Evolutionary conservation across 2,797 vertebrate genomes (phyloP).

Genomic region (Brotula barbata): DNA sequence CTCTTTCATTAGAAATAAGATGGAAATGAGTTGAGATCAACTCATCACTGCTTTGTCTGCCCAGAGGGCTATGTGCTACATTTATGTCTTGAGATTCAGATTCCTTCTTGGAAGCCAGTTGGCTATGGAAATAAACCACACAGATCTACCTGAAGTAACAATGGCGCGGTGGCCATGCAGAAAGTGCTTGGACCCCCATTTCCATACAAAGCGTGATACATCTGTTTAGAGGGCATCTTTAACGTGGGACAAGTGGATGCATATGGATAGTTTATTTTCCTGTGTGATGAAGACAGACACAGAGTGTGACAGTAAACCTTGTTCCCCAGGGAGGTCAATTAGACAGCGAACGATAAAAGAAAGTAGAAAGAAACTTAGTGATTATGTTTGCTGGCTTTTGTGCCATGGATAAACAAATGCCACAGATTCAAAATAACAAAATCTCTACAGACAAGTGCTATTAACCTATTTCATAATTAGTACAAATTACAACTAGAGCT

Average conservation of each 20-base stretch:
- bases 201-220: constrained; percentile 66
- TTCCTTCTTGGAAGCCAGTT: constrained; percentile 57
- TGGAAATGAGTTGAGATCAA: constrained; percentile 62
- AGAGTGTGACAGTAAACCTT: constrained; percentile 55
- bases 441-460: constrained; percentile 23
- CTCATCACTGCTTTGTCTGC: constrained; percentile 31
- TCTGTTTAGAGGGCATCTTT: constrained; percentile 67
- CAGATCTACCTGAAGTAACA: constrained; percentile 60
- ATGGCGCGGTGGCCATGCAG: constrained; percentile 43
- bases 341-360: constrained; percentile 61
- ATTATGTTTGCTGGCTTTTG: constrained; percentile 39
- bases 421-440: constrained; percentile 22
- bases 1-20: constrained; percentile 52
- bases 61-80: constrained; percentile 37
- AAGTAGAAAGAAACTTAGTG: constrained; percentile 31
- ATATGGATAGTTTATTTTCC: constrained; percentile 67
- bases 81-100: constrained; percentile 47
- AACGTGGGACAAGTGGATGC: constrained; percentile 48
- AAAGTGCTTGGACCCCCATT: constrained; percentile 58
- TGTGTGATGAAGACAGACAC: constrained; percentile 47
- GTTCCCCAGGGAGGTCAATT: constrained; percentile 67
- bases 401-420: constrained; percentile 33
- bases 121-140: constrained; percentile 57
- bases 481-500: constrained; percentile 21
- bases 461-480: constrained; percentile 25